Conservation (phyloP, 2,888 invertebrate genomes). For the Pollenia labialis region DNA sequence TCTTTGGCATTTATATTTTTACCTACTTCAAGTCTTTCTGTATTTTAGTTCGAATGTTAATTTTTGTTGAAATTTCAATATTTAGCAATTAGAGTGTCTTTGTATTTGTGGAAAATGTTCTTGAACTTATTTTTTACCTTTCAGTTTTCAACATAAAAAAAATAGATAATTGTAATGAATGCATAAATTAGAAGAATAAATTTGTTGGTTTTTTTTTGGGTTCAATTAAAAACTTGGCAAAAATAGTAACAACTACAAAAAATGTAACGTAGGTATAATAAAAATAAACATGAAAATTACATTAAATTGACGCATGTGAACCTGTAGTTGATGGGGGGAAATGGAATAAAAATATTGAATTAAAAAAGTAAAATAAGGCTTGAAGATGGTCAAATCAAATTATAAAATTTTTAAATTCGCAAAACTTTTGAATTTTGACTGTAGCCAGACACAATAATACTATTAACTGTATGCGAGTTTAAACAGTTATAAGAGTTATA, state of each 20-base stretch:
- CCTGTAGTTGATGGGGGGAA: not conserved
- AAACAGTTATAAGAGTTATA: too few relatives aligned
- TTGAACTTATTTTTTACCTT: constrained; percentile 58
- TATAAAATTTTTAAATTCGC: too few relatives aligned
- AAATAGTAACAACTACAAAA: not conserved
- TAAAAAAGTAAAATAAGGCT: too few relatives aligned
- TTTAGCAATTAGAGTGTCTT: constrained; percentile 1
- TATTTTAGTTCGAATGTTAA: constrained; percentile 63
- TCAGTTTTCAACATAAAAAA: constrained; percentile 16
- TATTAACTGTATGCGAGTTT: too few relatives aligned
- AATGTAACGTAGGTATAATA: constrained; percentile 1
- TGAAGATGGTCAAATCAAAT: too few relatives aligned
- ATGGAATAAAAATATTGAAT: not conserved
- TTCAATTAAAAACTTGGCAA: constrained; percentile 63
- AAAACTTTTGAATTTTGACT: too few relatives aligned
- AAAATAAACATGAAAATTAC: constrained; percentile 62
- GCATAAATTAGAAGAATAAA: constrained; percentile 65
- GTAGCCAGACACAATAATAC: too few relatives aligned
- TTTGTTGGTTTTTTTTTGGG: constrained; percentile 2
- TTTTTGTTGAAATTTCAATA: constrained; percentile 67
- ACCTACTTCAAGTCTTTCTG: constrained; percentile 18
- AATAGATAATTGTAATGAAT: constrained; percentile 65
- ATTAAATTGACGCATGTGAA: constrained; percentile 51
- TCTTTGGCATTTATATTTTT: constrained; percentile 31
- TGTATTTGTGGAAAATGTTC: constrained; percentile 46